Base-by-base conservation (phyloP, 2,797 vertebrate species). In the Coreius guichenoti region DNA sequence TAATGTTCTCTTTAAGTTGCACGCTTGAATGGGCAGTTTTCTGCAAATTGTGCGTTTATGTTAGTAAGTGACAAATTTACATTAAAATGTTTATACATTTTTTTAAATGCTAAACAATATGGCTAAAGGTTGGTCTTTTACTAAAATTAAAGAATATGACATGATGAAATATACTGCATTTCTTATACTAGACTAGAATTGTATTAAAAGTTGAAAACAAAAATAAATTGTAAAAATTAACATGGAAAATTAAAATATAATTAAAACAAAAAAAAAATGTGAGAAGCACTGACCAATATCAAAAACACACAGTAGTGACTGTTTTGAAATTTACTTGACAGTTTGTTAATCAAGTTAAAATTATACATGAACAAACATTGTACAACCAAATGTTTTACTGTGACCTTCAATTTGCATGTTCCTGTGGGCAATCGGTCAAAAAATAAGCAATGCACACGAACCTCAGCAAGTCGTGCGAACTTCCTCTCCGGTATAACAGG, bases 401-500 rank as follows among this genome's bases (percentile, higher is more conserved):
- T 31, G 49, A 51, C 26, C 31, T 33, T 76, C 4, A 33, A 16
- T 3, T 47, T 47, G 7, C 6, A 13, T 21, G 49, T 75, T 13
- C 8, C 4, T 4, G 17, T 1, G 1, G 16, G 26, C 43, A 80
- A 63, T 31, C 19, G 21, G 51, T 43, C 67, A 54, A 6, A 29
- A 45, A 82, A 70, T 45, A 13, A 63, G 39, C 58, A 29, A 1
- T 8, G 12, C 31, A 16, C 14, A 51, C 16, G 7, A 47, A 99
- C 98, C 98, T 98, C 95, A 87, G 92, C 92, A 11, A 95, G 93
- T 88, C 95, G 93, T 87, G 97, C 94, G 91, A 97, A 98, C 92
- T 95, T 98, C 93, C 96, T 95, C 86, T 96, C 95, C 54, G 97
- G 97, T 87, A 98, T 96, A 86, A 99, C 92, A 0, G 98, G 98